Conservation (phyloP, 2,113 vertebrate species). For the Scatophagus argus region DNA sequence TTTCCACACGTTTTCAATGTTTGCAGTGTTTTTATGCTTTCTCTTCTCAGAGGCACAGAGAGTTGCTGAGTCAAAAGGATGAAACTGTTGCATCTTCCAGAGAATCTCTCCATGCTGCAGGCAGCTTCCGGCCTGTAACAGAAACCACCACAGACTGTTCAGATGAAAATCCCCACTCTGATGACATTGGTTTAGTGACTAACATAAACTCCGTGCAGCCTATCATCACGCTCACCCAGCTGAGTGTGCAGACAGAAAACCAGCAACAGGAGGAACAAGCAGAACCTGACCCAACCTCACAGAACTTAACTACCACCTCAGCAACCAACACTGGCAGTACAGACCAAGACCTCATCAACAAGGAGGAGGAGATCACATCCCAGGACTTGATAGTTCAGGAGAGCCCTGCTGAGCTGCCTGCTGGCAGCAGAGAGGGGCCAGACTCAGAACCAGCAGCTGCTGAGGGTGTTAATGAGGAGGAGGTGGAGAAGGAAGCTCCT, state of each 20-base stretch:
- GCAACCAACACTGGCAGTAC: slow-evolving; percentile 20
- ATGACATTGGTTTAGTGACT: not conserved
- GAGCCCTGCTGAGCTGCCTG: slow-evolving; percentile 22
- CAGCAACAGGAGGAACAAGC: slow-evolving; percentile 18
- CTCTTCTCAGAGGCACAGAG: slow-evolving; percentile 73
- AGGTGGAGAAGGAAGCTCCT: slow-evolving; percentile 23
- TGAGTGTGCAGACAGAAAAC: slow-evolving; percentile 16
- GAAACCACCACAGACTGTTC: slow-evolving; percentile 45
- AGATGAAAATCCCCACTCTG: not conserved
- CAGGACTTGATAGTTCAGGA: slow-evolving; percentile 15
- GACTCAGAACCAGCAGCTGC: not conserved
- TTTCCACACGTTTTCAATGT: not conserved
- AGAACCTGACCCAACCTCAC: slow-evolving; percentile 20
- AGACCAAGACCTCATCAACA: slow-evolving; percentile 8
- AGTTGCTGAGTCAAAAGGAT: slow-evolving; percentile 55
- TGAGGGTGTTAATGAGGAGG: slow-evolving; percentile 41
- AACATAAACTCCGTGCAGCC: slow-evolving; percentile 35
- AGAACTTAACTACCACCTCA: slow-evolving; percentile 21
- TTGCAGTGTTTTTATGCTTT: slow-evolving; percentile 5
- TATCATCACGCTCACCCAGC: slow-evolving; percentile 22
- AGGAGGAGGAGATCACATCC: slow-evolving; percentile 21
- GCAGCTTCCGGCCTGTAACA: slow-evolving; percentile 11
- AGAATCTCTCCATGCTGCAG: slow-evolving; percentile 33
- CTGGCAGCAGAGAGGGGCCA: slow-evolving; percentile 28
- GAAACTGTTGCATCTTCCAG: slow-evolving; percentile 32